Conservation (phyloP, 2,113 vertebrate species). For the Panurus biarmicus region DNA sequence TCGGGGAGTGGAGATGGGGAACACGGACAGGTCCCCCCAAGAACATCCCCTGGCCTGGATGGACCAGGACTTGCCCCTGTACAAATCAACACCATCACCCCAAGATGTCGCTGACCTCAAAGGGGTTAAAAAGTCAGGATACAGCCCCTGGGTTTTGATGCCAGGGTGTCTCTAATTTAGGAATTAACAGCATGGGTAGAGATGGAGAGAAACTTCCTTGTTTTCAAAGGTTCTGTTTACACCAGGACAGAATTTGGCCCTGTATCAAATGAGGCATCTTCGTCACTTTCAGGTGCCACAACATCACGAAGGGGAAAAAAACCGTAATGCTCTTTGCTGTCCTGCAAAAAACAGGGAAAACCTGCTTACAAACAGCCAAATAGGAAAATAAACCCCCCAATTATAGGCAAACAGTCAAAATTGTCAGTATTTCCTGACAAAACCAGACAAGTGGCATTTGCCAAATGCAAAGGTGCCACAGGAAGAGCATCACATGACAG, state of each 20-base stretch:
- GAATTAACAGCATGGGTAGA: neutral
- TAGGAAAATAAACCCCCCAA: neutral
- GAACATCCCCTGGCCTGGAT: neutral
- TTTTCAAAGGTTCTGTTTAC: neutral
- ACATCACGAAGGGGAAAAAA: neutral
- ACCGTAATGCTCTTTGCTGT: neutral
- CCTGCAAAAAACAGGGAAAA: neutral
- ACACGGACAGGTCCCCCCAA: accelerated
- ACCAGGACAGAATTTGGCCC: neutral
- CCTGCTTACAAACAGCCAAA: neutral
- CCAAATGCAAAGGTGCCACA: neutral
- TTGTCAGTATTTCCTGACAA: neutral
- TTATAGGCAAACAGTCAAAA: neutral
- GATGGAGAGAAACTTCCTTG: neutral
- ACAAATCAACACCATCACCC: accelerated
- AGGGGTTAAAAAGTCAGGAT: neutral
- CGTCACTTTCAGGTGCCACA: neutral
- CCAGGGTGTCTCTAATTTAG: neutral
- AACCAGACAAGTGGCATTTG: neutral
- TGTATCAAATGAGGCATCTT: neutral
- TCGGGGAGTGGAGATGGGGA: neutral
- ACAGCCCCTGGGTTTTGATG: neutral
- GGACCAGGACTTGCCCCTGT: neutral
- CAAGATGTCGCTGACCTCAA: accelerated
- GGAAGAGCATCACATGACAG: neutral